Percentiles rank a stretch among this genome's conserved stretches.
These are phyloP conservation scores for Euschistus heros DNA, from an alignment of 1,140 invertebrate genomes.

Conservation along the genomic window DNA sequence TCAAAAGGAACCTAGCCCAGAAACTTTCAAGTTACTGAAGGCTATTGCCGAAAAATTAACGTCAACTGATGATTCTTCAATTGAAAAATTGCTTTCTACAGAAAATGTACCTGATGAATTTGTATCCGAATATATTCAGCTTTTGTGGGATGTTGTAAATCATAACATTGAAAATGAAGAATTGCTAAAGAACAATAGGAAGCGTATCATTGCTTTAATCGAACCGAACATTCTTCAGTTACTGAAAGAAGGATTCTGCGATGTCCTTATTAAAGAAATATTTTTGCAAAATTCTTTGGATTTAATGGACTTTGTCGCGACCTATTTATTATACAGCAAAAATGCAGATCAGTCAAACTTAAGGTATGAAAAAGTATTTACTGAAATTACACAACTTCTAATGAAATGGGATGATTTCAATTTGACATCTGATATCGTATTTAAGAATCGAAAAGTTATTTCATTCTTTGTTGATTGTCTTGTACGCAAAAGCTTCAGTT, in stretches of 20 bases:
- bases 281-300: neutral
- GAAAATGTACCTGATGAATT: constrained; percentile 10
- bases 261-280: neutral
- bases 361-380: too few relatives aligned
- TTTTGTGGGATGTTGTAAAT: constrained; percentile 16
- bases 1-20: neutral
- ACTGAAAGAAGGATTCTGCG: constrained; percentile 4
- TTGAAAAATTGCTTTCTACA: neutral
- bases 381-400: too few relatives aligned
- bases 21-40: constrained; percentile 5
- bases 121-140: constrained; percentile 13
- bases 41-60: neutral
- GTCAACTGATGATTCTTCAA: neutral
- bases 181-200: neutral
- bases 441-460: too few relatives aligned
- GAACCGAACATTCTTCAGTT: neutral
- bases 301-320: neutral
- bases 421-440: too few relatives aligned
- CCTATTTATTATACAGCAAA: neutral
- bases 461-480: too few relatives aligned
- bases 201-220: constrained; percentile 4
- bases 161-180: neutral
- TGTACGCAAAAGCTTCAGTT: too few relatives aligned
- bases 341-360: neutral
- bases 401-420: too few relatives aligned